Base-by-base conservation (phyloP, 2,113 vertebrate species). In the Thalassarche chlororhynchos region DNA sequence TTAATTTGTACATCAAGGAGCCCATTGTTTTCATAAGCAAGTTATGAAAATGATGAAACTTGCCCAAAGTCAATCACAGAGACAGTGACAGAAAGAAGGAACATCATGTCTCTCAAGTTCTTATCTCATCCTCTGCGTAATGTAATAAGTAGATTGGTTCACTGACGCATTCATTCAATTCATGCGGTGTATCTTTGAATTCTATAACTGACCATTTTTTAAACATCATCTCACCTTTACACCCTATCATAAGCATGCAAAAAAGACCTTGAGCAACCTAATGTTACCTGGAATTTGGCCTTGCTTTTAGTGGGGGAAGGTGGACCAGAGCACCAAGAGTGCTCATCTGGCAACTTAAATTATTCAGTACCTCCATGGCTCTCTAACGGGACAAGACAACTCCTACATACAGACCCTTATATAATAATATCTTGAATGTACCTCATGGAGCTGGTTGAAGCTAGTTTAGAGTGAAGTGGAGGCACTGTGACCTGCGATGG, bases 401-500 rank as follows among this genome's bases (percentile, higher is more conserved):
- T 57, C 44, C 34, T 49, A 10, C 3, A 17, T 5, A 40, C 4
- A 62, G n/a, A 46, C 2, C 46, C 6, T 25, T 34, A 24, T 20
- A 11, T 29, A 49, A 60, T 3, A 74, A 42, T 36, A 18, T 14
- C n/a, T n/a, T 44, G 47, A 34, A 44, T 8, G 7, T 14, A 44
- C 7, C 16, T 72, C 17, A 64, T 8, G 9, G 36, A 74, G 11
- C 11, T 57, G 31, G 16, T 8, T 75, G 65, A 78, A 87, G 36
- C 5, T 3, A 1, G 26, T 38, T 60, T 60, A 32, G 23, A 51
- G 6, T 18, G 40, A 82, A 70, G 46, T 21, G 20, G 36, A 76
- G 26, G 8, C 52, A n/a, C 47, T 38, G 14, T 21, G 16, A 70
- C 11, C 36, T 5, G 1, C 1, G 1, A n/a, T 1, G 0, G 12